Base-by-base conservation (phyloP, 2,888 invertebrate species). In the Rosalia funebris region DNA sequence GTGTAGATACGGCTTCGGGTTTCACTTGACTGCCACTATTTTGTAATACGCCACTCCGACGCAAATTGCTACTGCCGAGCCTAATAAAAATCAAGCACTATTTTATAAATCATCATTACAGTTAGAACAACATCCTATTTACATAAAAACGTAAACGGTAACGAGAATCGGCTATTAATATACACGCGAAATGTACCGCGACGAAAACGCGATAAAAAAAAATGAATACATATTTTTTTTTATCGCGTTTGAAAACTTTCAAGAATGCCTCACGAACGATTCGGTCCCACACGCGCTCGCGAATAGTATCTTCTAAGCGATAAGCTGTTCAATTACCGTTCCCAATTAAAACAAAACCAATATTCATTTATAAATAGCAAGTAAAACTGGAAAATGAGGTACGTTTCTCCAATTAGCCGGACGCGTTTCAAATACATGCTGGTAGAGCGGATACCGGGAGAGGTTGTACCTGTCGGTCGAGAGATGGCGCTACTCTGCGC, bases 371-470 rank as follows among this genome's bases (percentile, higher is more conserved):
- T 37, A 50, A 50, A 20, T n/a, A 25, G 50, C 11, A 9, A 17
- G 37, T 20, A 37, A 37, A 20, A 37, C 48, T 36, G 37, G 19
- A 48, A 48, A 48, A 48, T 19, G 36, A 20, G 39, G 39, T 25
- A 39, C 14, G 25, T 20, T 37, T 14, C n/a, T 31, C 25, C 25
- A 39, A 50, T 39, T 39, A 45, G 45, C 12, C 10, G 5, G 1
- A 45, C 25, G 45, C 31, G 39, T 39, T 50, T 39, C n/a, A 50
- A 50, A 14, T 37, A 39, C n/a, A 25, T 16, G 50, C 50, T 12
- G 50, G 14, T 12, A 20, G 10, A 20, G 44, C n/a, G 11, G 25
- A 5, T 41, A 11, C 36, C 31, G 14, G 39, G 11, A 20, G 50
- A 2, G 25, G 12, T 11, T 31, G 2, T 15, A 2, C 31, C 14